Evolutionary conservation across 2,113 vertebrate species (phyloP).

Genomic region (Notiomystis cincta): DNA sequence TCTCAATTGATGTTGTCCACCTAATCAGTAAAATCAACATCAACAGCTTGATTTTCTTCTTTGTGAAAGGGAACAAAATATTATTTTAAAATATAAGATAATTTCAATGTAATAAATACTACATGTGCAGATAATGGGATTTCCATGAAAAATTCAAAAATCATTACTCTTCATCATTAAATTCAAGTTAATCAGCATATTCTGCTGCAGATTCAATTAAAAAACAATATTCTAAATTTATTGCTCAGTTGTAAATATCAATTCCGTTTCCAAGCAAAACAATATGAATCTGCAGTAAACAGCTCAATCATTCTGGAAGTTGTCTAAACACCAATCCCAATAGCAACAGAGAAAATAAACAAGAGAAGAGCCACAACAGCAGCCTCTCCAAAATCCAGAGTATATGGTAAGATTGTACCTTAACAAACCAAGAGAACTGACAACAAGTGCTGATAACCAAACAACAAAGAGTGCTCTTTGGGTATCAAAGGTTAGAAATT

Average conservation of each 20-base stretch:
- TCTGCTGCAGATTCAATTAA: slow-evolving; percentile 7
- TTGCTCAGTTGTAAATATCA: neutral
- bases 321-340: neutral
- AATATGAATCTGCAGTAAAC: neutral
- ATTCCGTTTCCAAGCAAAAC: neutral
- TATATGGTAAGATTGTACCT: rapidly evolving
- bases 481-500: neutral
- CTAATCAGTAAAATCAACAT: neutral
- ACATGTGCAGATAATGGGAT: neutral
- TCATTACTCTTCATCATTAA: neutral
- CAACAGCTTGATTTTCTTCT: neutral
- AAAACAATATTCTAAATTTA: slow-evolving; percentile 8
- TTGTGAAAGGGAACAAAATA: neutral
- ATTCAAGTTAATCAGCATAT: neutral
- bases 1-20: neutral
- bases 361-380: neutral
- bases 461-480: neutral
- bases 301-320: neutral
- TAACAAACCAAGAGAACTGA: neutral
- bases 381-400: neutral
- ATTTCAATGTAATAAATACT: neutral
- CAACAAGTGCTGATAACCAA: neutral
- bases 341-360: neutral
- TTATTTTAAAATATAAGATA: neutral
- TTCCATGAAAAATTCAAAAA: neutral